Evolutionary conservation across 2,113 vertebrate species (phyloP).

Genomic region (Varanus komodoensis): DNA sequence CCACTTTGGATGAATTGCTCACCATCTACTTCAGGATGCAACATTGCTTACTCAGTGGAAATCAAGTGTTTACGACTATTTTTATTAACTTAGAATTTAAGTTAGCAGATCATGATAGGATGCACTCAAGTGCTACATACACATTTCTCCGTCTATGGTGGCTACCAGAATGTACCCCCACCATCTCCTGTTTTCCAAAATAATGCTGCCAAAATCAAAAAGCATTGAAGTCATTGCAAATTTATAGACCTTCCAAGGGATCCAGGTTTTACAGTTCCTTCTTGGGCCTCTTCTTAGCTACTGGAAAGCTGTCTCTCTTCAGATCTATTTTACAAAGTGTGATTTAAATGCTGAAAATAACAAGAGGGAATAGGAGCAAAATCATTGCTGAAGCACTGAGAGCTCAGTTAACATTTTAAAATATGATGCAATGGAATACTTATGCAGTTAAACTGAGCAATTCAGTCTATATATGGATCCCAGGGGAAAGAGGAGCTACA

Average conservation of each 20-base stretch:
- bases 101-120: no score
- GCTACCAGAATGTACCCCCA: not conserved
- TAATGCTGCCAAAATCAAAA: not conserved
- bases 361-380: not conserved
- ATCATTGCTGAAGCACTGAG: not conserved
- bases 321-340: constrained; percentile 2
- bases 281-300: not conserved
- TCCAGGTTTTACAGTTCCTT: constrained; percentile 10
- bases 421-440: constrained; percentile 16
- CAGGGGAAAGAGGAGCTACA: not conserved
- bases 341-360: not conserved
- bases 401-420: not conserved
- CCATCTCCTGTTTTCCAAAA: not conserved
- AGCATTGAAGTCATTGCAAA: not conserved
- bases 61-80: no score
- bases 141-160: not conserved
- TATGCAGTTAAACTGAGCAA: not conserved
- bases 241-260: not conserved
- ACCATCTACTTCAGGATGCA: not conserved
- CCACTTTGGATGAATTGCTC: not conserved
- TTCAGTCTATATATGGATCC: not conserved
- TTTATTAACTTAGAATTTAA: no score
- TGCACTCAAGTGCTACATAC: no score
- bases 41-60: not conserved
- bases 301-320: not conserved